These are phyloP conservation scores for Novumbra hubbsi DNA, from an alignment of 2,797 vertebrate genomes.

Conservation along the genomic window DNA sequence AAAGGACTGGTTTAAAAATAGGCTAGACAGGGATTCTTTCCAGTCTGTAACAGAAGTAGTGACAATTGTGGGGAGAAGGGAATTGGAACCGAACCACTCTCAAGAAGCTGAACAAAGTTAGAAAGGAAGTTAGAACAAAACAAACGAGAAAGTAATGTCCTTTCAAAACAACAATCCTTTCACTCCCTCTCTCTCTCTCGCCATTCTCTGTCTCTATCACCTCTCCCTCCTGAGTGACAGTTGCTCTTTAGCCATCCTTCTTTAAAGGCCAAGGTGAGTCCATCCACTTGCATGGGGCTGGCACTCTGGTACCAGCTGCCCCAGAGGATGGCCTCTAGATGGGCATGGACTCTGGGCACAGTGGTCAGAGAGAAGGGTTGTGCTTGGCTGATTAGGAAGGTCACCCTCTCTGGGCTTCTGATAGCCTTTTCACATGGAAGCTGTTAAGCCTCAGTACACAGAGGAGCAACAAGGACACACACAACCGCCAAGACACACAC, in stretches of 20 bases:
- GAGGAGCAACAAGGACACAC: not conserved
- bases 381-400: conserved; percentile 57
- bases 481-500: not conserved
- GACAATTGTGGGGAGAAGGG: not conserved
- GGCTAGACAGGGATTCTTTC: not conserved
- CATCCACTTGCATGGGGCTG: conserved; percentile 29
- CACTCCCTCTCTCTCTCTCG: not conserved
- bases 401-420: conserved; percentile 44
- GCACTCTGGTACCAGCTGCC: conserved; percentile 20
- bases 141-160: conserved; percentile 10
- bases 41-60: not conserved
- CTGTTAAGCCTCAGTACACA: not conserved
- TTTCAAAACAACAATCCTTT: conserved; percentile 1
- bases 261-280: conserved; percentile 57
- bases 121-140: conserved; percentile 19
- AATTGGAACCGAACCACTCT: conserved; percentile 1
- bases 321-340: conserved; percentile 39
- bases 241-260: conserved; percentile 51
- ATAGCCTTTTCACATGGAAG: conserved; percentile 16
- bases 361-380: conserved; percentile 31
- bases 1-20: not conserved
- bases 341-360: conserved; percentile 47
- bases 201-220: not conserved
- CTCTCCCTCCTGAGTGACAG: conserved; percentile 45
- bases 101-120: conserved; percentile 6